Evolutionary conservation across 2,797 vertebrate species (phyloP).

Genomic region (Parotocinclus haroldoi): DNA sequence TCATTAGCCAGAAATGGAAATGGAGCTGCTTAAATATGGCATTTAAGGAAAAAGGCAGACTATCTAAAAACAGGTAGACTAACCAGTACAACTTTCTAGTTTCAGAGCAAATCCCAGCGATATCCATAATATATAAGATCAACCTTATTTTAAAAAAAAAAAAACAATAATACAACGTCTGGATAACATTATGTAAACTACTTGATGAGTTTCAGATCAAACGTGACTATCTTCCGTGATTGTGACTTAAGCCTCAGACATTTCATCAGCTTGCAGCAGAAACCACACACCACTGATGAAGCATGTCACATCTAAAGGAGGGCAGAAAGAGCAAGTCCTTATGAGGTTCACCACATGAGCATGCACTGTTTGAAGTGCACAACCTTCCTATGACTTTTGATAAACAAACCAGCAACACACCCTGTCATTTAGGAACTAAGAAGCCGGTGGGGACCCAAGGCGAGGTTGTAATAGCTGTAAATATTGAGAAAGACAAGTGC

Average conservation of each 20-base stretch:
- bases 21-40: too few relatives aligned
- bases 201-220: background rate
- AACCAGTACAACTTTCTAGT: too few relatives aligned
- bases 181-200: too few relatives aligned
- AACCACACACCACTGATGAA: background rate
- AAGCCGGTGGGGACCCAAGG: constrained; percentile 6
- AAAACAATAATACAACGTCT: too few relatives aligned
- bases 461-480: constrained; percentile 17
- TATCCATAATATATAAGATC: too few relatives aligned
- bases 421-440: constrained; percentile 39
- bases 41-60: too few relatives aligned
- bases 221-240: background rate
- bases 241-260: background rate
- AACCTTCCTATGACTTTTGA: constrained; percentile 20
- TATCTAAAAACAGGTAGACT: too few relatives aligned
- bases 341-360: constrained; percentile 26
- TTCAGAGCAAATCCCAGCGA: too few relatives aligned
- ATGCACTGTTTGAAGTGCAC: constrained; percentile 17
- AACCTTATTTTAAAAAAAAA: too few relatives aligned
- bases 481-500: constrained; percentile 25
- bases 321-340: background rate
- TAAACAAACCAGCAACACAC: constrained; percentile 5
- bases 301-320: background rate
- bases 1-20: too few relatives aligned
- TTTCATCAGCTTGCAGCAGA: background rate